phyloP scores from a whole-genome alignment of 2,888 invertebrate species.

The Noctua fimbriata region DNA sequence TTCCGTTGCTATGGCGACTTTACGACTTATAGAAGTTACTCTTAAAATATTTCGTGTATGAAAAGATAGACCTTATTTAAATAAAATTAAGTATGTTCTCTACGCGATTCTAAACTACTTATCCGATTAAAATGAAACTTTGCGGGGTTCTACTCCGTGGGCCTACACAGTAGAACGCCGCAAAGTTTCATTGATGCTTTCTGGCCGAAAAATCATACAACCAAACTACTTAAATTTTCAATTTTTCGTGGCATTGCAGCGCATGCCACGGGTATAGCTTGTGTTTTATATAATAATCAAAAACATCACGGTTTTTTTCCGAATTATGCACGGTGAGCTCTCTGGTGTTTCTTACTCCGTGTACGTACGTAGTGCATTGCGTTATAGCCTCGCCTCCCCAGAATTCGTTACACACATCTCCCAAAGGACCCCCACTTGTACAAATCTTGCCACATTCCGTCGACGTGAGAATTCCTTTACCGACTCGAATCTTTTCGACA shows the following conservation, averaged over 20 bases:
- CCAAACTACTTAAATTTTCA: not conserved
- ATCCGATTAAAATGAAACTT: not conserved
- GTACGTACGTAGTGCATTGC: constrained; percentile 69
- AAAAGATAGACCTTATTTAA: too few relatives aligned
- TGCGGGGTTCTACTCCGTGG: not conserved
- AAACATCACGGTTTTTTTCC: not conserved
- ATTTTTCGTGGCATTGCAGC: not conserved
- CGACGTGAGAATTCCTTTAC: constrained; percentile 76
- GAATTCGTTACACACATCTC: constrained; percentile 71
- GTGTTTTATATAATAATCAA: not conserved
- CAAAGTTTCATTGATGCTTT: too few relatives aligned
- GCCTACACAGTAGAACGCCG: too few relatives aligned
- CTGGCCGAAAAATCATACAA: not conserved
- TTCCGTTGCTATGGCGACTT: too few relatives aligned
- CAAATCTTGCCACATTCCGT: constrained; percentile 79
- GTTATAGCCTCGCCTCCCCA: constrained; percentile 71
- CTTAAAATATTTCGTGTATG: too few relatives aligned
- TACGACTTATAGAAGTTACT: too few relatives aligned
- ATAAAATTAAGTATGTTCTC: too few relatives aligned
- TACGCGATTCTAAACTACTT: not conserved
- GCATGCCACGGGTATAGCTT: not conserved
- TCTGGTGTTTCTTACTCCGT: constrained; percentile 33
- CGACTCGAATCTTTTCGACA: constrained; percentile 76
- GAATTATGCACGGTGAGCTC: too few relatives aligned
- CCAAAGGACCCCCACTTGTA: constrained; percentile 76